Evolutionary conservation across 2,888 invertebrate genomes (phyloP), one percentile per base, ranked within the genome.

Genomic region (Stenodera caucasica): DNA sequence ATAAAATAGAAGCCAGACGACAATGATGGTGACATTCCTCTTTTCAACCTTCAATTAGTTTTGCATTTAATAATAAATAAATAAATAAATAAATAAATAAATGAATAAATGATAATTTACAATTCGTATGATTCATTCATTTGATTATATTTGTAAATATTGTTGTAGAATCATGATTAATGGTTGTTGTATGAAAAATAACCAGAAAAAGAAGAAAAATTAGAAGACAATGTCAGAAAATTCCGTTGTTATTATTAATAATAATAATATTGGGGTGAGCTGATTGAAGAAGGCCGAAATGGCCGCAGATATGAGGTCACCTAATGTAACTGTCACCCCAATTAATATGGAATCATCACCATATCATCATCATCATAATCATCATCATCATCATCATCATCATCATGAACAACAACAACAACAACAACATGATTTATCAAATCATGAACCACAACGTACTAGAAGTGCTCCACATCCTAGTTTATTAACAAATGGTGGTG

Each of bases 241-340:
- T n/a, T n/a, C n/a, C n/a, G n/a, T n/a, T n/a, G n/a, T n/a, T n/a
- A n/a, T n/a, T n/a, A n/a, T n/a, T 37, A 37, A 14, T 14, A 37
- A 37, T 14, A 50, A 53, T 15, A 65, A 63, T 65, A 71, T 70
- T 58, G 74, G 75, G 72, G 75, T 74, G 66, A 80, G 80, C 78
- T 80, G 80, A 80, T 78, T 75, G 9, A 37, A 14, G 15, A 55
- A 68, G 71, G 72, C 72, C 70, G 72, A 69, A 60, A 79, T 79
- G 78, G 79, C 80, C 67, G 74, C 79, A 65, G 79, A 80, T 66
- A 80, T 80, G 80, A 75, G 80, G 72, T 79, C 80, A 54, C 79
- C 80, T 59, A 85, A 92, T 83, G 88, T 92, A 60, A 91, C 91
- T 62, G 91, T 92, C 75, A 92, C 91, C 69, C 90, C 90, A 70